phyloP scores from a whole-genome alignment of 2,888 invertebrate species.

The Formica aserva region DNA sequence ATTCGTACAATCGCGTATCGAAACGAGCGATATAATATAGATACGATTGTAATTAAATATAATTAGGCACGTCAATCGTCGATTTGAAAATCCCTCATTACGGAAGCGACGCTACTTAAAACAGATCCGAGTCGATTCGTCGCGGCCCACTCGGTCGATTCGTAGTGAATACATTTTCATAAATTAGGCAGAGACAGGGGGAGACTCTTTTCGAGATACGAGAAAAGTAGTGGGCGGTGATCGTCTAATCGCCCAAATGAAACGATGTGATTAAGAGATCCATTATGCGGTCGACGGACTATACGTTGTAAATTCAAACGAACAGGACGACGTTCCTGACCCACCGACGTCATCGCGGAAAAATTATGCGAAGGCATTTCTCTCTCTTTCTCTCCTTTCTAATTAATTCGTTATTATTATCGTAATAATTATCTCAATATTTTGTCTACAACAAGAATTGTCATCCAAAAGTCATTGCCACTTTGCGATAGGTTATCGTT shows the following conservation, averaged over 20 bases:
- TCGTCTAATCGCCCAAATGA: slow-evolving; percentile 73
- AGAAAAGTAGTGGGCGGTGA: slow-evolving; percentile 65
- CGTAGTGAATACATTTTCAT: slow-evolving; percentile 76
- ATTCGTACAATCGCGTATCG: background rate
- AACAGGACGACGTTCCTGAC: slow-evolving; percentile 24
- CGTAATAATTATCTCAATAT: background rate
- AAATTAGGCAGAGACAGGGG: slow-evolving; percentile 70
- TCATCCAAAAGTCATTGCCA: background rate
- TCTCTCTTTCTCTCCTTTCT: background rate
- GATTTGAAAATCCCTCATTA: slow-evolving; percentile 55
- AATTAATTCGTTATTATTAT: background rate
- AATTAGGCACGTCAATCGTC: slow-evolving; percentile 32
- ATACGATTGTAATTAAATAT: slow-evolving; percentile 45
- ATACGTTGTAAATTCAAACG: slow-evolving; percentile 68
- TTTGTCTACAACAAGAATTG: background rate
- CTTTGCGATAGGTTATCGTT: background rate
- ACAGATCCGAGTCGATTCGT: slow-evolving; percentile 60
- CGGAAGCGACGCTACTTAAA: slow-evolving; percentile 43
- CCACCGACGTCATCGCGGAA: slow-evolving; percentile 34
- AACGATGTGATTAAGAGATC: slow-evolving; percentile 79
- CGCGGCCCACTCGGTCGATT: slow-evolving; percentile 57
- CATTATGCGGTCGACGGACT: slow-evolving; percentile 70
- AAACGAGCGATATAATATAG: slow-evolving; percentile 11
- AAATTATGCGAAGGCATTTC: background rate
- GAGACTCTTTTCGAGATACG: slow-evolving; percentile 59